Evolutionary conservation across 2,888 invertebrate genomes (phyloP).

Genomic region (Rhingia rostrata): DNA sequence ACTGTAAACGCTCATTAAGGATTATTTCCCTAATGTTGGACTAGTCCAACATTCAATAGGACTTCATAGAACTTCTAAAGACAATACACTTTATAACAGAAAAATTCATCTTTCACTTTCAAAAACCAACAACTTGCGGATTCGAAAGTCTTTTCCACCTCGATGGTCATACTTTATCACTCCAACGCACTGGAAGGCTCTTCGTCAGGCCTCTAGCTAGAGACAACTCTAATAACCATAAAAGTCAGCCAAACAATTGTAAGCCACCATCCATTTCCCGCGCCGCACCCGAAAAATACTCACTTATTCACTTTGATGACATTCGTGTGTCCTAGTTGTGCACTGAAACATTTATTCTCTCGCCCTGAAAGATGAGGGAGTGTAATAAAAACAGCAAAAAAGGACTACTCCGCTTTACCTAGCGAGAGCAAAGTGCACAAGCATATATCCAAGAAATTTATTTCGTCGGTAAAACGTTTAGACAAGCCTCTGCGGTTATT

Average conservation of each 20-base stretch:
- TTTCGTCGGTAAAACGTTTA: constrained; percentile 55
- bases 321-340: constrained; percentile 18
- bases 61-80: no score
- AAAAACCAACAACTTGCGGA: no score
- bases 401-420: neutral
- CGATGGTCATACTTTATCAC: no score
- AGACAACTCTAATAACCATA: neutral
- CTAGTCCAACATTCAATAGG: no score
- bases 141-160: no score
- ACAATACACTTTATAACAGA: no score
- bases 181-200: no score
- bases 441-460: constrained; percentile 36
- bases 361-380: neutral
- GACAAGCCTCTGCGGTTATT: constrained; percentile 58
- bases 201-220: no score
- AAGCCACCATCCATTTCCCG: constrained; percentile 4
- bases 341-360: constrained; percentile 20
- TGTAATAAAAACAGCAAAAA: neutral
- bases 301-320: constrained; percentile 40
- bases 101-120: no score
- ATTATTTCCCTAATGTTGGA: no score
- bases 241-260: constrained; percentile 9
- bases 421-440: constrained; percentile 1
- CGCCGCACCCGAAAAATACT: constrained; percentile 3
- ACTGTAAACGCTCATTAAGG: no score